Conservation (phyloP, 1,140 invertebrate species). For the Solenopsis invicta region DNA sequence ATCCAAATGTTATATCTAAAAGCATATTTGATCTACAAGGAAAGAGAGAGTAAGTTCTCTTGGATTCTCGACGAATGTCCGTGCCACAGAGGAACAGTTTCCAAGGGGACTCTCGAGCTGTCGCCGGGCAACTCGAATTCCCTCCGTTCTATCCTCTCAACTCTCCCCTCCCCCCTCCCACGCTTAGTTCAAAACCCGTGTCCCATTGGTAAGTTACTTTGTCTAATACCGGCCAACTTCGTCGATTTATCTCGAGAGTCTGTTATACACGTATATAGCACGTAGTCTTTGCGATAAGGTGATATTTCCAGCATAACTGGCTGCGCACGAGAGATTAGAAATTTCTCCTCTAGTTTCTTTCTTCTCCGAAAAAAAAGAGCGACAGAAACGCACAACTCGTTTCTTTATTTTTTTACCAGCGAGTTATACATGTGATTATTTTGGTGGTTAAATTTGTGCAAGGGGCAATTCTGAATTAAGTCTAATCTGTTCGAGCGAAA, state of each 20-base stretch:
- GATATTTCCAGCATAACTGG: constrained; percentile 47
- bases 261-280: constrained; percentile 25
- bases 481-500: constrained; percentile 50
- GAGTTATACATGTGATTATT: constrained; percentile 22
- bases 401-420: not conserved
- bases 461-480: constrained; percentile 45
- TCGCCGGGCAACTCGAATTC: constrained; percentile 69
- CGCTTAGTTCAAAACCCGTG: constrained; percentile 63
- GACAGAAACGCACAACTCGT: not conserved
- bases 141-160: constrained; percentile 51
- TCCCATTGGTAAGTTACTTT: constrained; percentile 69
- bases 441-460: constrained; percentile 10
- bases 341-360: not conserved
- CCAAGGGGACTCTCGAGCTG: constrained; percentile 66
- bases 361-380: not conserved
- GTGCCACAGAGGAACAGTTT: constrained; percentile 67
- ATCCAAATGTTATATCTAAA: constrained; percentile 3
- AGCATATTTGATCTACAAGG: constrained; percentile 58
- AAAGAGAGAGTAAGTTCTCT: constrained; percentile 44
- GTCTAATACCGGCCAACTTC: constrained; percentile 72
- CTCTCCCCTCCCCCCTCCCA: not conserved
- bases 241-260: constrained; percentile 71
- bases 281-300: constrained; percentile 39
- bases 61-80: constrained; percentile 65
- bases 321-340: not conserved